These are phyloP conservation scores for Apus apus DNA, from an alignment of 2,113 vertebrate genomes.

Conservation along the genomic window DNA sequence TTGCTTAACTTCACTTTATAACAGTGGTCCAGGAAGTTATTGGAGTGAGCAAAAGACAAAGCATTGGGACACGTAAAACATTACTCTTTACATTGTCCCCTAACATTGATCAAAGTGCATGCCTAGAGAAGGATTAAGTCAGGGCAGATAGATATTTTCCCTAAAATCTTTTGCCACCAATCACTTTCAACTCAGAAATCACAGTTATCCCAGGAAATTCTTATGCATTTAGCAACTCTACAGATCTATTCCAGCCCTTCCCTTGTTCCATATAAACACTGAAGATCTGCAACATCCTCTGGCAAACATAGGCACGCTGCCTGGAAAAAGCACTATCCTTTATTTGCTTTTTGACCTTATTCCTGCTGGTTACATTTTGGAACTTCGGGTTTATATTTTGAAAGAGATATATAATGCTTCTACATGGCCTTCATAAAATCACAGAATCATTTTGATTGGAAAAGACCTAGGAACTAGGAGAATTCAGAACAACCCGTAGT, in stretches of 20 bases:
- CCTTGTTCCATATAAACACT: background rate
- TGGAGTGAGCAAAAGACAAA: background rate
- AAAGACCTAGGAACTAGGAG: no score
- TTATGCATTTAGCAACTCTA: background rate
- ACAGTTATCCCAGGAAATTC: background rate
- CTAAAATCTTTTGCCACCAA: background rate
- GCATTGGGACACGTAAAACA: background rate
- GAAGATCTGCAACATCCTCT: background rate
- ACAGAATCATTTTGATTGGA: no score
- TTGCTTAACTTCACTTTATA: background rate
- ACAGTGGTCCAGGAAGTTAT: background rate
- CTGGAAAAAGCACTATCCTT: background rate
- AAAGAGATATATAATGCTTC: background rate
- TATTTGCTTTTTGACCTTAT: background rate
- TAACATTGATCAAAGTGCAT: background rate
- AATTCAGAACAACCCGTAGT: no score
- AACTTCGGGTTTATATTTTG: background rate
- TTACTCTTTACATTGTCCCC: fast-evolving
- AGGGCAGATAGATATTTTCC: background rate
- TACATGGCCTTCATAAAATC: background rate
- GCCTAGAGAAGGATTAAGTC: background rate
- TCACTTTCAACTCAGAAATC: background rate
- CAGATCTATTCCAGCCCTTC: background rate
- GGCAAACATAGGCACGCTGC: background rate
- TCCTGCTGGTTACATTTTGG: background rate